Evolutionary conservation across 2,888 invertebrate genomes (phyloP), one percentile per base, ranked within the genome.

Genomic region (Nomada fucata): DNA sequence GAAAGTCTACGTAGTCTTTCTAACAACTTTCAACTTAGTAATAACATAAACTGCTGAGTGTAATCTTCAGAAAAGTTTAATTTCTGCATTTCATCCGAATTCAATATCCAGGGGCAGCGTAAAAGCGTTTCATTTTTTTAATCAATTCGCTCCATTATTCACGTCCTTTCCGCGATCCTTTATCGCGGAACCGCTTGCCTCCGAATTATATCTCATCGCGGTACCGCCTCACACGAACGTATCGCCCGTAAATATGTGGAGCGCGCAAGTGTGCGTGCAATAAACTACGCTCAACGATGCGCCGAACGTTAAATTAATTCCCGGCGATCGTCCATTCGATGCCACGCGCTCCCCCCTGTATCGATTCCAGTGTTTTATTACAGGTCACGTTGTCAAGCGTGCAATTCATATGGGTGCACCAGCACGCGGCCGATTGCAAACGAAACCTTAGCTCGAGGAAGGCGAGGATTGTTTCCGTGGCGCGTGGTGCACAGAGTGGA

Each of bases 321-420:
- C 36, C 13, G 42, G 23, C 18, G 63, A 63, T 52, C 57, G 42
- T 18, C 2, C 53, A 65, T 11, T 18, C 53, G 44, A 42, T 42
- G 44, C 36, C 23, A 42, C 29, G 18, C 9, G 20, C 44, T 50
- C 68, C 23, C 42, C 47, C 52, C 47, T 13, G 64, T 78, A 68
- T 67, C 42, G 82, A 74, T 71, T 73, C 50, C 15, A 47, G 29
- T 60, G 77, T 53, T 44, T 68, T 20, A 82, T 82, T 83, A 70
- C 71, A 20, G 0, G 29, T 23, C 36, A n/a, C 61, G 15, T 60
- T 70, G 18, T 50, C 60, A 50, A 29, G 15, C 50, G 59, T 47
- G n/a, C 47, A 9, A 59, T 70, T 10, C 44, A 23, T 9, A 20
- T 20, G n/a, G 13, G n/a, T 10, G 47, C 26, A 20, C 15, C 20